These are phyloP conservation scores for Urophycis tenuis DNA, from an alignment of 2,797 vertebrate genomes.

Conservation along the genomic window DNA sequence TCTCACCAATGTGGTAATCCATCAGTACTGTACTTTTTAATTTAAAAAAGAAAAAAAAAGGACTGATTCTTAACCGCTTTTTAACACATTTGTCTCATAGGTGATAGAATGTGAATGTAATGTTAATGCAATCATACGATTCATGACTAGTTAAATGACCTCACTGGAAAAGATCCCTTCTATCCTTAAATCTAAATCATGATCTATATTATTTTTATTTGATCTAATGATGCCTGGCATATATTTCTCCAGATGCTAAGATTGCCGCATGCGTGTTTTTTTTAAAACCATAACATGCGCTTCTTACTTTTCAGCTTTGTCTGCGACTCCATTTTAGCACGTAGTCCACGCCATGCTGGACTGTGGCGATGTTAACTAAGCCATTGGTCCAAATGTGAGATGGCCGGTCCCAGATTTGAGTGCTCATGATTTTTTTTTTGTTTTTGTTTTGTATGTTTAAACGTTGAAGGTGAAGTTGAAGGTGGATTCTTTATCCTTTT, in stretches of 20 bases:
- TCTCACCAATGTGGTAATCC: constrained; percentile 3
- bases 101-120: constrained; percentile 12
- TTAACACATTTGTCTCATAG: constrained; percentile 4
- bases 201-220: not conserved
- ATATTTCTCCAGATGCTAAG: constrained; percentile 21
- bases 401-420: not conserved
- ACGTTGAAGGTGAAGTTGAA: not conserved
- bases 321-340: constrained; percentile 8
- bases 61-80: not conserved
- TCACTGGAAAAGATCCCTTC: not conserved
- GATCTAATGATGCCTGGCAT: constrained; percentile 10
- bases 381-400: not conserved
- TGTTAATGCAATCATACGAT: constrained; percentile 1
- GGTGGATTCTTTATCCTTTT: not conserved
- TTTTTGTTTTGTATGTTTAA: too few relatives aligned
- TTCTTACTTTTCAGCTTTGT: constrained; percentile 20
- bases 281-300: constrained; percentile 24
- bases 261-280: constrained; percentile 17
- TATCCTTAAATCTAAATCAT: not conserved
- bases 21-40: not conserved
- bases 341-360: constrained; percentile 19
- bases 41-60: not conserved
- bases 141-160: not conserved
- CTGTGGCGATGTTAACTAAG: constrained; percentile 23
- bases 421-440: not conserved